phyloP scores from a whole-genome alignment of 2,888 invertebrate genomes.

The Sceliomorpha sp. region DNA sequence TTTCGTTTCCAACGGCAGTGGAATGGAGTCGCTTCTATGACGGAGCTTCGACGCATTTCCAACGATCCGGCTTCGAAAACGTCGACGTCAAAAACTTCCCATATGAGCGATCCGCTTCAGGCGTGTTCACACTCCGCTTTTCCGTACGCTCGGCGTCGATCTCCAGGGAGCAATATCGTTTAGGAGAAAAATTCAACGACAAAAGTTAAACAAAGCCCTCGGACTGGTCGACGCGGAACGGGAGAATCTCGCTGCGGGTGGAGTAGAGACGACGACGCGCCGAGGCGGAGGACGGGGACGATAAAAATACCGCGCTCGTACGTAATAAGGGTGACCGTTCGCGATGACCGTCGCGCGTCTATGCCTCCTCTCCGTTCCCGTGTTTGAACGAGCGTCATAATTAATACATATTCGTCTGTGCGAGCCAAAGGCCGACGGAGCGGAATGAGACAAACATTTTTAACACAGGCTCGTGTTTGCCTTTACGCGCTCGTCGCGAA shows the following conservation, averaged over 20 bases:
- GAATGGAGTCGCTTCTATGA: too few species aligned
- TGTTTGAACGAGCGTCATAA: conserved; percentile 80
- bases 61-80: conserved; percentile 37
- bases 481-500: conserved; percentile 50
- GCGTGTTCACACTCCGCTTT: conserved; percentile 30
- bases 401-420: conserved; percentile 77
- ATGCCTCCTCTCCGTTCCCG: conserved; percentile 61
- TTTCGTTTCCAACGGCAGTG: too few species aligned
- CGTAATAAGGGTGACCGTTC: conserved; percentile 69
- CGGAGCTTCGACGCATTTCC: conserved; percentile 35
- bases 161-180: conserved; percentile 76
- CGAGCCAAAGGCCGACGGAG: conserved; percentile 53
- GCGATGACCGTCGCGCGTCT: conserved; percentile 53
- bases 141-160: conserved; percentile 54
- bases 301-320: conserved; percentile 59
- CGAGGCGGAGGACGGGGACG: conserved; percentile 36
- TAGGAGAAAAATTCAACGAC: conserved; percentile 74
- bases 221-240: conserved; percentile 46
- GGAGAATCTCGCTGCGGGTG: conserved; percentile 47
- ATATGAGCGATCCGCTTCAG: conserved; percentile 38
- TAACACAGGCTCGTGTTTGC: conserved; percentile 55
- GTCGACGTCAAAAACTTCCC: conserved; percentile 45
- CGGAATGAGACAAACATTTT: conserved; percentile 55
- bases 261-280: conserved; percentile 26
- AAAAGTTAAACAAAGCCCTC: conserved; percentile 77